phyloP scores from a whole-genome alignment of 1,140 invertebrate genomes.

The Phenacoccus solenopsis region DNA sequence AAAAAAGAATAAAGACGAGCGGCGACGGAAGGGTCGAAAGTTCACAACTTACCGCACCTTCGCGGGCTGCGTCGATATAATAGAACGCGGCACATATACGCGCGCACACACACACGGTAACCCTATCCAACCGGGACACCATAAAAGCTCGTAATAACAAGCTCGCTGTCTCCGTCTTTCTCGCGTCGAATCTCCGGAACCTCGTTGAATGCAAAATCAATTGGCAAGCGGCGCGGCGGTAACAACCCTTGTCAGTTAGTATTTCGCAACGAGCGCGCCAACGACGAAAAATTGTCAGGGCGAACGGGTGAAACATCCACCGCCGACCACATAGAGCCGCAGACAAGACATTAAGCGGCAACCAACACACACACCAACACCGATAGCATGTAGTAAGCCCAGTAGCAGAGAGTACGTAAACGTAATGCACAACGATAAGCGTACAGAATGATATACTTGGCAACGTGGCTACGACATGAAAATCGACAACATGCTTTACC shows the following conservation, averaged over 20 bases:
- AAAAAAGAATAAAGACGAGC: background rate
- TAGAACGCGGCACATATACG: background rate
- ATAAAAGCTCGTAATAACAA: background rate
- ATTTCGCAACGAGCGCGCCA: no score
- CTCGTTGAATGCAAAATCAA: background rate
- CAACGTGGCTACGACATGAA: no score
- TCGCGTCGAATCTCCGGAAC: background rate
- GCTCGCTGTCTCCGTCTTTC: background rate
- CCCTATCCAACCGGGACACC: background rate
- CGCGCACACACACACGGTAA: background rate
- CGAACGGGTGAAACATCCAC: no score
- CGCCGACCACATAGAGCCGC: no score
- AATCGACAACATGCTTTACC: no score
- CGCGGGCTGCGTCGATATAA: background rate
- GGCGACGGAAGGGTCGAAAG: background rate
- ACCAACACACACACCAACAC: no score
- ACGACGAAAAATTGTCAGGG: no score
- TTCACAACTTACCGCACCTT: background rate
- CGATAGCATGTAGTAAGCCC: no score
- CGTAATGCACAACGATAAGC: no score
- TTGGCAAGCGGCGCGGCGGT: background rate
- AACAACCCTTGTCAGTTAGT: background rate
- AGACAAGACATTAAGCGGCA: no score
- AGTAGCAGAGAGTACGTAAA: no score
- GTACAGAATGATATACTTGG: no score